Conservation (phyloP, 1,140 invertebrate species). For the Tetraneura akinire region DNA sequence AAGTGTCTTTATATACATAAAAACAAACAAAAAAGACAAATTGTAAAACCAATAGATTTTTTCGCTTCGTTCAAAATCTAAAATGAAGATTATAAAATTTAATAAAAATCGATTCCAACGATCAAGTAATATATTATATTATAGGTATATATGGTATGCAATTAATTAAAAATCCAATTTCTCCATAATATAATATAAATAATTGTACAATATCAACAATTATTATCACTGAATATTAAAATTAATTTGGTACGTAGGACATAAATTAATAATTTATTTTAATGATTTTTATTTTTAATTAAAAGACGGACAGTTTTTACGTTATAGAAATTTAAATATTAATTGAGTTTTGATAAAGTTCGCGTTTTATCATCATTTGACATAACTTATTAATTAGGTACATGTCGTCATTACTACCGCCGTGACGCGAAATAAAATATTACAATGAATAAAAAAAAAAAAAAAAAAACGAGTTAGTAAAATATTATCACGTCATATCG, state of each 20-base stretch:
- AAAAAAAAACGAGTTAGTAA: no score
- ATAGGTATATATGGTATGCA: no score
- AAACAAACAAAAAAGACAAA: no score
- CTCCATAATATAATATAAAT: not conserved
- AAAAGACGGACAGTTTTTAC: conserved; percentile 16
- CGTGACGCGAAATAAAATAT: not conserved
- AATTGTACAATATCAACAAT: not conserved
- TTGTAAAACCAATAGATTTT: no score
- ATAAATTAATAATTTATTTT: conserved; percentile 20
- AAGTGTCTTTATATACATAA: no score
- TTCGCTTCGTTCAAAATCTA: no score
- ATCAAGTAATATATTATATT: no score
- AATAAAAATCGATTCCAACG: no score
- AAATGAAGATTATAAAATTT: no score
- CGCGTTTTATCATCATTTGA: not conserved
- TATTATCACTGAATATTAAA: not conserved
- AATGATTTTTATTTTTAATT: conserved; percentile 23
- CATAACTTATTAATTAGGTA: conserved; percentile 32
- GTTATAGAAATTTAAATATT: conserved; percentile 40
- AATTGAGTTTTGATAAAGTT: conserved; percentile 35
- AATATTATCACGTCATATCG: no score
- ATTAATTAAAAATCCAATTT: no score
- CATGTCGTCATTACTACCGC: not conserved
- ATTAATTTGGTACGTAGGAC: not conserved
- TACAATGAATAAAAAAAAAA: not conserved